phyloP scores from a whole-genome alignment of 2,888 invertebrate species.

The Pharmacophagus antenor region DNA sequence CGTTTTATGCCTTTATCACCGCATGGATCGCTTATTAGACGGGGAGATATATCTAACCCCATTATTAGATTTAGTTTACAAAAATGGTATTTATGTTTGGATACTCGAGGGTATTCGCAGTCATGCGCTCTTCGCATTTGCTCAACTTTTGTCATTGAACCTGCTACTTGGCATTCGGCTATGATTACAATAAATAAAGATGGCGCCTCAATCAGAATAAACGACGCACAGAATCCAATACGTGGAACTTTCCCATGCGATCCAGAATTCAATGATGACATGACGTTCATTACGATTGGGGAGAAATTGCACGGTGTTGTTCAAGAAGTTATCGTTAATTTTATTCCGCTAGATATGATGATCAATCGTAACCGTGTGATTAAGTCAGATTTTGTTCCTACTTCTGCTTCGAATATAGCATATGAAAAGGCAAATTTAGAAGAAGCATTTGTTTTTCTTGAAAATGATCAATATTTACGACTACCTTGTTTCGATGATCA shows the following conservation, averaged over 20 bases:
- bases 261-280: constrained; percentile 60
- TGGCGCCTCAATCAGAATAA: constrained; percentile 58
- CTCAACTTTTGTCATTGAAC: constrained; percentile 54
- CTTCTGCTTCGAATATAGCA: constrained; percentile 57
- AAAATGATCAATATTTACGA: constrained; percentile 59
- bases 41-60: constrained; percentile 53
- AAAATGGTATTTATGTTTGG: constrained; percentile 69
- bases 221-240: constrained; percentile 54
- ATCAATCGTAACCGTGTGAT: constrained; percentile 41
- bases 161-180: constrained; percentile 67
- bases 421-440: constrained; percentile 61
- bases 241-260: constrained; percentile 60
- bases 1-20: constrained; percentile 69
- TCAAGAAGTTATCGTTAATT: constrained; percentile 71
- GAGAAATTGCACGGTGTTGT: constrained; percentile 70
- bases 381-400: constrained; percentile 49
- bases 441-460: constrained; percentile 60
- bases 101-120: constrained; percentile 55
- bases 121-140: constrained; percentile 60
- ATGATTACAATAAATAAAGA: constrained; percentile 63
- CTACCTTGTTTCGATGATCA: constrained; percentile 62
- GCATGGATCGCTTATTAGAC: constrained; percentile 65
- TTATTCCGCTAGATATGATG: constrained; percentile 57
- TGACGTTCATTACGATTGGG: constrained; percentile 62
- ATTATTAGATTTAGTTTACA: constrained; percentile 60